Percentiles rank a stretch among this genome's conserved stretches.
These are phyloP conservation scores for Chrysodeixis includens DNA, from an alignment of 2,888 invertebrate genomes.

Conservation along the genomic window DNA sequence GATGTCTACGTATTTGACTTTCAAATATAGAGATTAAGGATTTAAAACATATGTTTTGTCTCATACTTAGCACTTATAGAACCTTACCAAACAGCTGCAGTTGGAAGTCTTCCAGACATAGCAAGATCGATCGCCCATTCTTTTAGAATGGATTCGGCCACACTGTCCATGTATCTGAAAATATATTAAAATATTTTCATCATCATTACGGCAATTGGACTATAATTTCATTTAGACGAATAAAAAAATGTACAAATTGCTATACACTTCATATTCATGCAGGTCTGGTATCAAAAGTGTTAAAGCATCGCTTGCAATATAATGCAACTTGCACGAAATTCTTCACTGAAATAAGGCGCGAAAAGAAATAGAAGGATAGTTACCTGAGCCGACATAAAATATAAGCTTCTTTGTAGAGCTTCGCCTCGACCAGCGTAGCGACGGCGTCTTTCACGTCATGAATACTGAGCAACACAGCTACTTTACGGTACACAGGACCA, in stretches of 20 bases:
- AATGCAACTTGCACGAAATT: too few relatives aligned
- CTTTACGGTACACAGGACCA: constrained; percentile 74
- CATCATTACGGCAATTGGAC: too few relatives aligned
- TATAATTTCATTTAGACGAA: too few relatives aligned
- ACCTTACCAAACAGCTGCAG: constrained; percentile 74
- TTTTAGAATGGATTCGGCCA: constrained; percentile 70
- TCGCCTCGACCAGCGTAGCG: constrained; percentile 76
- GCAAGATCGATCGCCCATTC: constrained; percentile 65
- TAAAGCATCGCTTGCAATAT: too few relatives aligned
- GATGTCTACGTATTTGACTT: too few relatives aligned
- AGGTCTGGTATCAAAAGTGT: too few relatives aligned
- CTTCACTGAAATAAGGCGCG: too few relatives aligned
- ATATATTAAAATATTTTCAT: too few relatives aligned
- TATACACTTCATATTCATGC: too few relatives aligned
- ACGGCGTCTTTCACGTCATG: constrained; percentile 90
- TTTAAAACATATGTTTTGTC: not conserved
- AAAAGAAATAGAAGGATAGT: not conserved
- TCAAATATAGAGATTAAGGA: too few relatives aligned
- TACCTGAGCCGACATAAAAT: constrained; percentile 45
- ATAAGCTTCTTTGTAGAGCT: constrained; percentile 83
- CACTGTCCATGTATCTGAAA: constrained; percentile 78
- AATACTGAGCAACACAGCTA: constrained; percentile 81
- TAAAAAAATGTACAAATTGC: too few relatives aligned
- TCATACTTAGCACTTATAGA: not conserved
- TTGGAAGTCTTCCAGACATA: constrained; percentile 51